These are phyloP conservation scores for Acleris holmiana DNA, from an alignment of 2,888 invertebrate genomes.

Conservation along the genomic window DNA sequence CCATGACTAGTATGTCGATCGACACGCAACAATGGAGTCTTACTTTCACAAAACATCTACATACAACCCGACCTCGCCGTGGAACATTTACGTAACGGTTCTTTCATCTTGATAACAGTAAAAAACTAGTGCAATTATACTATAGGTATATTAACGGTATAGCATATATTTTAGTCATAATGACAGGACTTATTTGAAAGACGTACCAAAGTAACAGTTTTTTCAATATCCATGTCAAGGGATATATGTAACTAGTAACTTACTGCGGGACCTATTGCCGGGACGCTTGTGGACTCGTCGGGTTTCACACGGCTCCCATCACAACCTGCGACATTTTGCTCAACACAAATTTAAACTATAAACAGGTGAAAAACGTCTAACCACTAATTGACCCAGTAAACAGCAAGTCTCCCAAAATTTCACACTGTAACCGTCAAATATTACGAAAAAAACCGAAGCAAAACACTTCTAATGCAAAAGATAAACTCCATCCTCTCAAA, in stretches of 20 bases:
- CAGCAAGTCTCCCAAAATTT: slow-evolving; percentile 41
- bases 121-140: slow-evolving; percentile 19
- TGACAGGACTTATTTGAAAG: not conserved
- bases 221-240: slow-evolving; percentile 43
- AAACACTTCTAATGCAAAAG: slow-evolving; percentile 44
- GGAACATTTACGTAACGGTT: slow-evolving; percentile 28
- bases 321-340: slow-evolving; percentile 40
- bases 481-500: slow-evolving; percentile 43
- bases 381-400: slow-evolving; percentile 28
- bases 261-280: slow-evolving; percentile 42
- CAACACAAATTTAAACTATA: slow-evolving; percentile 30
- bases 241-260: slow-evolving; percentile 43
- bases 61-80: slow-evolving; percentile 17
- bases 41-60: slow-evolving; percentile 69
- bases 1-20: slow-evolving; percentile 32
- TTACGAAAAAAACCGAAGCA: slow-evolving; percentile 38
- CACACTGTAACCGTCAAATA: slow-evolving; percentile 37
- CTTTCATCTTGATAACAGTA: slow-evolving; percentile 20
- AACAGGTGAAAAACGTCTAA: slow-evolving; percentile 18
- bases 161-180: slow-evolving; percentile 11
- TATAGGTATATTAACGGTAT: slow-evolving; percentile 4
- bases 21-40: slow-evolving; percentile 69
- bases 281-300: slow-evolving; percentile 44
- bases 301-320: slow-evolving; percentile 48
- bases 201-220: not conserved